Conservation (phyloP, 2,113 vertebrate genomes). For the Carettochelys insculpta region DNA sequence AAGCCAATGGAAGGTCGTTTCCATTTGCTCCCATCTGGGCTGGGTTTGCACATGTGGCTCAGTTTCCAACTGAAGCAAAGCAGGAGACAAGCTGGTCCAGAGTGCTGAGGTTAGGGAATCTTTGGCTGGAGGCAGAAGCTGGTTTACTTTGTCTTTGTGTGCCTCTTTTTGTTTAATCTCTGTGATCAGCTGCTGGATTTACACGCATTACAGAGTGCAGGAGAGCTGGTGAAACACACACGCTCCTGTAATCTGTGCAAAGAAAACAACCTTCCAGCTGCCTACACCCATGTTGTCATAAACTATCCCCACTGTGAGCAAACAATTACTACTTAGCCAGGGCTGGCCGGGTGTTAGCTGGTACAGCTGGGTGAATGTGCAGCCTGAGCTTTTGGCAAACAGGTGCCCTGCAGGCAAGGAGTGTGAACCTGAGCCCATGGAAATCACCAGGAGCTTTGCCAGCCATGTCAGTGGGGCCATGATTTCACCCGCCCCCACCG, state of each 20-base stretch:
- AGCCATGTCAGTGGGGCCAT: not conserved
- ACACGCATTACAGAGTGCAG: not conserved
- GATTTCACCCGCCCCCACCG: not conserved
- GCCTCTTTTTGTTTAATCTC: not conserved
- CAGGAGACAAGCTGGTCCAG: not conserved
- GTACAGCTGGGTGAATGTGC: not conserved
- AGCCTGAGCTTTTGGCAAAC: too few species aligned
- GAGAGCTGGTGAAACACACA: too few species aligned
- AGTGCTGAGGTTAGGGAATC: not conserved
- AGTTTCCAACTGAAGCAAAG: not conserved
- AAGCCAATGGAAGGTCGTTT: not conserved
- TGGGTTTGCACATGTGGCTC: not conserved
- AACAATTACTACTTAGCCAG: conserved; percentile 32
- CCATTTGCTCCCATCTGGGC: conserved; percentile 21
- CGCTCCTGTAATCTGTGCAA: too few species aligned
- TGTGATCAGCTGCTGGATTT: conserved; percentile 29
- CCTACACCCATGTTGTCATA: conserved; percentile 14
- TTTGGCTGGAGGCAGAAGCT: conserved; percentile 47
- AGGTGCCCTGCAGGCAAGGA: not conserved
- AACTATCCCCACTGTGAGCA: conserved; percentile 58
- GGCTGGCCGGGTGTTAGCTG: not conserved
- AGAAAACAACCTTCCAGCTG: conserved; percentile 15
- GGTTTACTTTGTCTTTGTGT: conserved; percentile 27
- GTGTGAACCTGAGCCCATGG: not conserved
- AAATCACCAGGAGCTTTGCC: not conserved